Evolutionary conservation across 2,113 vertebrate genomes (phyloP), one percentile per base, ranked within the genome.

Genomic region (Pyxicephalus adspersus): DNA sequence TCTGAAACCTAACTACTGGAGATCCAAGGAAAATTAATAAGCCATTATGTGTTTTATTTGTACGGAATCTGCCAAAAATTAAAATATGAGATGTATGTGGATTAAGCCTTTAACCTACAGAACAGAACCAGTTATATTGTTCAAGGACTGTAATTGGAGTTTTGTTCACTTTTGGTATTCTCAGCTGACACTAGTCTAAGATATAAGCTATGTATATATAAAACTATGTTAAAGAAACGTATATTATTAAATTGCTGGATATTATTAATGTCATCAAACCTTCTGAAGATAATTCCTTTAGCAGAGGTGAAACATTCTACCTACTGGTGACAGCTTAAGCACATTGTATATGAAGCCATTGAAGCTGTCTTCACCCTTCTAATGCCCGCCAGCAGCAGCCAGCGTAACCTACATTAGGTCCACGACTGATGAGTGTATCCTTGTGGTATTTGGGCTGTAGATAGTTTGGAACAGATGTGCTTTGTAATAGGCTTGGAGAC

Each of bases 281-380:
- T 71, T 55, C 26, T 19, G 26, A 55, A 54, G 68, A 7, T 71
- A 25, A 71, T 71, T 71, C 52, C 29, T 71, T 71, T 20, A 29
- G 3, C 51, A 28, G 19, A 71, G 26, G 50, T n/a, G 31, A 68
- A 71, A 71, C 68, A n/a, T 17, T 19, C 54, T 25, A 72, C 52
- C 3, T 57, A 20, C n/a, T 72, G 70, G 70, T 72, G 51, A 72
- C 70, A 72, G 70, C 70, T 28, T n/a, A 51, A 31, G 51, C 70
- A 57, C 19, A 13, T 72, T 26, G 16, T 72, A 26, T 58, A 58
- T 57, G 26, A 58, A 26, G 19, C 70, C 52, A 58, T 73, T 73
- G n/a, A 57, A 73, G 34, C 28, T 73, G 70, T 58, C 70, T 54
- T 58, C 52, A 57, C 18, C 28, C 50, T 7, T 57, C 52, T 73